Percentiles rank a stretch among this genome's conserved stretches.
Conservation (phyloP, 1,140 invertebrate genomes). For the Oscheius sp. region DNA sequence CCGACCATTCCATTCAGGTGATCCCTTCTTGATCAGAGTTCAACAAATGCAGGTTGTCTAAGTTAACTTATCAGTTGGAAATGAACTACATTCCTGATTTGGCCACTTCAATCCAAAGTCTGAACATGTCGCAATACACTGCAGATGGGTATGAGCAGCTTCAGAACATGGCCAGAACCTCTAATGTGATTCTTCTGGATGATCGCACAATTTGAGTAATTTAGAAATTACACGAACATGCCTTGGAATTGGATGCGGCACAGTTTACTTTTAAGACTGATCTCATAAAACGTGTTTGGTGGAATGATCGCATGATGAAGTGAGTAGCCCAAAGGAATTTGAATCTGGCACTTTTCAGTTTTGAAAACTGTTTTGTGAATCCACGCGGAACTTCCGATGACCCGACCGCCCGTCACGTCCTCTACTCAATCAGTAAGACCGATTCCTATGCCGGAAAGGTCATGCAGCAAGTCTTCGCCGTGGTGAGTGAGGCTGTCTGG, state of each 20-base stretch:
- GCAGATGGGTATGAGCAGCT: slow-evolving; percentile 36
- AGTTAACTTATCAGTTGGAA: not conserved
- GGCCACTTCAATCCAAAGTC: slow-evolving; percentile 8
- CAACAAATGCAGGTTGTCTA: slow-evolving; percentile 16
- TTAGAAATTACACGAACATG: slow-evolving; percentile 37
- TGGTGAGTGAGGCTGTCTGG: not conserved
- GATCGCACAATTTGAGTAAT: slow-evolving; percentile 9
- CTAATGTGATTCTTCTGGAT: slow-evolving; percentile 25
- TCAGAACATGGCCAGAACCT: slow-evolving; percentile 14
- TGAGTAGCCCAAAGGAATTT: not conserved
- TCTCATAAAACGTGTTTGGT: not conserved
- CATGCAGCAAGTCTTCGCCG: slow-evolving; percentile 48
- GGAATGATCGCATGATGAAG: slow-evolving; percentile 6
- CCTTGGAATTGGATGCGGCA: slow-evolving; percentile 34
- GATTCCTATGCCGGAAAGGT: slow-evolving; percentile 44
- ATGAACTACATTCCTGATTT: not conserved
- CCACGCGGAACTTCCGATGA: slow-evolving; percentile 33
- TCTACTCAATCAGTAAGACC: slow-evolving; percentile 46
- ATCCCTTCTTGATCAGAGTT: slow-evolving; percentile 41
- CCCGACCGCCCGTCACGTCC: slow-evolving; percentile 46
- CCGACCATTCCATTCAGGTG: slow-evolving; percentile 62
- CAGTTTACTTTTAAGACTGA: not conserved
- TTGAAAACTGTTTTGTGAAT: slow-evolving; percentile 56
- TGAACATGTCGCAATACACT: slow-evolving; percentile 22
- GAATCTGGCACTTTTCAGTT: not conserved